A percentile compares a stretch with the other conserved stretches of the same genome.
Evolutionary conservation across 2,888 invertebrate species (phyloP).

Genomic region (Nymphalis polychloros): DNA sequence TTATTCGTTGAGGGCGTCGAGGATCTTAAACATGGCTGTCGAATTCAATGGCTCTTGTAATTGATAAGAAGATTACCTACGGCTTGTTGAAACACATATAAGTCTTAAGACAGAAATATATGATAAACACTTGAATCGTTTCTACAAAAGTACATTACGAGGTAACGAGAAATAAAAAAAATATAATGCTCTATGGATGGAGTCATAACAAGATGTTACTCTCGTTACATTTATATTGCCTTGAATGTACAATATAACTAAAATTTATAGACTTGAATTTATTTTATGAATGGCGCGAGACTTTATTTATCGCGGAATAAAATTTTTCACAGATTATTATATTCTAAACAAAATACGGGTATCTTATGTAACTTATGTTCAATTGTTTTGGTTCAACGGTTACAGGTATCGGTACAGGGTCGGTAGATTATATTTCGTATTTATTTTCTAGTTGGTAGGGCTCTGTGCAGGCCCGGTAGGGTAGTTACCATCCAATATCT

Average conservation of each 20-base stretch:
- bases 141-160: slow-evolving; percentile 18
- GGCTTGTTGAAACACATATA: slow-evolving; percentile 29
- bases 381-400: no score
- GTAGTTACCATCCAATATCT: no score
- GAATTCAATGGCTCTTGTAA: slow-evolving; percentile 60
- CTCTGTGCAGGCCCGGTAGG: no score
- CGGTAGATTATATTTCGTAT: no score
- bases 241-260: slow-evolving; percentile 4
- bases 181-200: slow-evolving; percentile 6
- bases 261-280: slow-evolving; percentile 7
- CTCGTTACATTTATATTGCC: slow-evolving; percentile 14
- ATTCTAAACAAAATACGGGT: background rate
- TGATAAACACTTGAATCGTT: slow-evolving; percentile 23
- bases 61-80: slow-evolving; percentile 57
- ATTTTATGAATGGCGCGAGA: slow-evolving; percentile 8
- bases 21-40: slow-evolving; percentile 61
- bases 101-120: slow-evolving; percentile 15
- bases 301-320: background rate
- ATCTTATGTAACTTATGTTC: no score
- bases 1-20: slow-evolving; percentile 58
- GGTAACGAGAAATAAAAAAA: slow-evolving; percentile 12
- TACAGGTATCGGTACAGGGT: no score
- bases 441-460: no score
- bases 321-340: background rate
- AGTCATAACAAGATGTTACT: slow-evolving; percentile 12